phyloP scores from a whole-genome alignment of 37 sponge, comb jelly and placozoan species.

The Lycopodina hypogea region DNA sequence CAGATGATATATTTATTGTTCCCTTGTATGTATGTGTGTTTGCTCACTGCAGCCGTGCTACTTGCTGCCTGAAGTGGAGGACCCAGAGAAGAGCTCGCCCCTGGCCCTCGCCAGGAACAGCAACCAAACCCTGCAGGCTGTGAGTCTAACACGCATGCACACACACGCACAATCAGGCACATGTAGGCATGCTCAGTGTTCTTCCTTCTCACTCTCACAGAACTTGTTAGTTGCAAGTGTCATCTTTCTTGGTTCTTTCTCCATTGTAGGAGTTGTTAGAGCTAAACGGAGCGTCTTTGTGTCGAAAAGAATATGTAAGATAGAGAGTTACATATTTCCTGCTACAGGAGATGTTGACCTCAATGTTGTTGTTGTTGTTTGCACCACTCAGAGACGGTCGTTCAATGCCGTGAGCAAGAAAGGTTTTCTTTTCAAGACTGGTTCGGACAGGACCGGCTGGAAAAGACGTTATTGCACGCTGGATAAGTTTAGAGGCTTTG shows the following conservation, averaged over 20 bases:
- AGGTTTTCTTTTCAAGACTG: constrained; percentile 72
- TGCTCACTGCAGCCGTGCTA: constrained; percentile 9
- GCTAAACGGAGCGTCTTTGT: constrained; percentile 68
- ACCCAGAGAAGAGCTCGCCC: constrained; percentile 5
- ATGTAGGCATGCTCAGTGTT: too few species aligned
- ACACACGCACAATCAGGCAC: neutral
- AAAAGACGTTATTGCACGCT: constrained; percentile 64
- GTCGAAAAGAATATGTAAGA: constrained; percentile 6
- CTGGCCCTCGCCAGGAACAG: constrained; percentile 36
- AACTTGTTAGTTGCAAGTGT: neutral
- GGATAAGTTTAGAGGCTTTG: constrained; percentile 46
- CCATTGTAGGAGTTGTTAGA: constrained; percentile 66
- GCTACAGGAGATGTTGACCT: neutral
- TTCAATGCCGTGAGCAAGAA: constrained; percentile 24
- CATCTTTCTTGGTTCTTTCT: neutral
- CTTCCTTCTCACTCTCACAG: neutral
- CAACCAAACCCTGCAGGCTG: constrained; percentile 48
- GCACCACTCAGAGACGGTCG: neutral
- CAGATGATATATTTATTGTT: too few species aligned
- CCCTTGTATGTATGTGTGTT: too few species aligned
- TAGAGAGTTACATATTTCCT: neutral
- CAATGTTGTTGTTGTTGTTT: neutral
- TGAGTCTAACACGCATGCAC: constrained; percentile 3
- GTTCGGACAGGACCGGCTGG: constrained; percentile 70
- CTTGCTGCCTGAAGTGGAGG: constrained; percentile 8